Evolutionary conservation across 2,113 vertebrate species (phyloP).

Genomic region (Tragelaphus scriptus): DNA sequence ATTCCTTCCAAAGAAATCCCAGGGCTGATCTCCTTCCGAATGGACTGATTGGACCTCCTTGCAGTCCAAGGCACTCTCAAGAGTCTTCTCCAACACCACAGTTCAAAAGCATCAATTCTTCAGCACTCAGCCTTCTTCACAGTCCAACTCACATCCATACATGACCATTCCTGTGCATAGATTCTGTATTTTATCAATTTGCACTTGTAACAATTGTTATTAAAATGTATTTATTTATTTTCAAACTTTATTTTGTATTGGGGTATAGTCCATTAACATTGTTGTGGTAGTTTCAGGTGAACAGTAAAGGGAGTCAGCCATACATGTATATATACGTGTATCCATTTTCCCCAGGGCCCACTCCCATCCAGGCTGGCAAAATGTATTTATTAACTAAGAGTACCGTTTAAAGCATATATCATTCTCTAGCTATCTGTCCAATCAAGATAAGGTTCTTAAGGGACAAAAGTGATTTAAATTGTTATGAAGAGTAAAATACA

Average conservation of each 20-base stretch:
- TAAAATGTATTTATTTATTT: not conserved
- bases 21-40: too few relatives aligned
- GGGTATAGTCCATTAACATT: not conserved
- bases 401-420: not conserved
- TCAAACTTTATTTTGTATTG: not conserved
- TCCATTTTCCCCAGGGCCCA: not conserved
- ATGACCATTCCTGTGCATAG: not conserved
- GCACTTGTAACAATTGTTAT: not conserved
- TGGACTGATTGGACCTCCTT: too few relatives aligned
- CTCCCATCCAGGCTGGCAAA: not conserved
- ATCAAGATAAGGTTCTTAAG: conserved; percentile 20
- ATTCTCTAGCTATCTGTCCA: not conserved
- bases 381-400: not conserved
- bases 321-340: not conserved
- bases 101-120: too few relatives aligned
- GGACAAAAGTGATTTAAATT: too few relatives aligned
- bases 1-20: too few relatives aligned
- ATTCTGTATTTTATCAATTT: conserved; percentile 14
- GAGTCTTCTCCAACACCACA: too few relatives aligned
- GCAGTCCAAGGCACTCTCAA: too few relatives aligned
- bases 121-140: too few relatives aligned
- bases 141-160: too few relatives aligned
- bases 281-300: not conserved
- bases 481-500: too few relatives aligned
- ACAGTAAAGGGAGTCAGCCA: not conserved